These are phyloP conservation scores for Nephrotoma guestfalica DNA, from an alignment of 2,888 invertebrate genomes.

Conservation along the genomic window DNA sequence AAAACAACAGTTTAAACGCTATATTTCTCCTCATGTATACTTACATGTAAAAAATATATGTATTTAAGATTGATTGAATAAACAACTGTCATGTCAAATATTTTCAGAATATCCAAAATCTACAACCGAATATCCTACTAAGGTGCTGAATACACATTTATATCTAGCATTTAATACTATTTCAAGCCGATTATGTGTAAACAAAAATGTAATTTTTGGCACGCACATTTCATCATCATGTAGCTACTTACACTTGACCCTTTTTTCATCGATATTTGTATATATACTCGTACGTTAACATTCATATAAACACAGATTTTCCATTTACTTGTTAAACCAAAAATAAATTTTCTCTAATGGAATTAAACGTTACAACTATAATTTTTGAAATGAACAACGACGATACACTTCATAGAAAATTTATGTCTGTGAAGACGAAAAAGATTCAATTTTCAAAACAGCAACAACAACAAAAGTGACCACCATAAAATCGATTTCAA, in stretches of 20 bases:
- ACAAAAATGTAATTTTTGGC: background rate
- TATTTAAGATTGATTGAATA: background rate
- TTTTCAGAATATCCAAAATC: background rate
- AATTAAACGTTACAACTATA: background rate
- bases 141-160: background rate
- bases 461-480: background rate
- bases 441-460: background rate
- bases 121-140: background rate
- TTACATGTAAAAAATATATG: background rate
- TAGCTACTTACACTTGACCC: background rate
- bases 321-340: background rate
- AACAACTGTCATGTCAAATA: background rate
- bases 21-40: background rate
- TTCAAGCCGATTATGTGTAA: background rate
- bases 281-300: background rate
- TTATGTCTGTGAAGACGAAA: background rate
- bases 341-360: background rate
- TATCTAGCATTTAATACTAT: background rate
- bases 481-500: background rate
- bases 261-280: background rate
- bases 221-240: background rate
- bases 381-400: background rate
- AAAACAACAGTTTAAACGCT: background rate
- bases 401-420: background rate
- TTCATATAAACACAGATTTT: background rate